phyloP scores from a whole-genome alignment of 1,140 invertebrate species.

The Cyphomyrmex costatus region DNA sequence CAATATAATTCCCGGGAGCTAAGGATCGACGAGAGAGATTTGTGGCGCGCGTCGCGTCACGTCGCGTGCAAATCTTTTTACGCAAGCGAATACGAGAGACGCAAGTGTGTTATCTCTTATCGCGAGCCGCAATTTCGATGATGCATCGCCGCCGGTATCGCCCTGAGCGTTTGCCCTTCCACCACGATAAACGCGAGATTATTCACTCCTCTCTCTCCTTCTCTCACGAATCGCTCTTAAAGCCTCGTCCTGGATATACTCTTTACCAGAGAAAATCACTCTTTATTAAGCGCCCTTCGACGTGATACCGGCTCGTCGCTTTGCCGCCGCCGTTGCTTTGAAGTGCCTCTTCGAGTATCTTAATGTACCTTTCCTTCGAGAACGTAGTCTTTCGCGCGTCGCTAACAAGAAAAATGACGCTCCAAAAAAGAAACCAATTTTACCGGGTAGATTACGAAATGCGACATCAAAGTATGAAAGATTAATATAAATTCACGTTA shows the following conservation, averaged over 20 bases:
- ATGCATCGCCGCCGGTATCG: constrained; percentile 10
- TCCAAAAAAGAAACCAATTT: constrained; percentile 30
- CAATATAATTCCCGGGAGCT: constrained; percentile 26
- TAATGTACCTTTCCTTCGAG: constrained; percentile 39
- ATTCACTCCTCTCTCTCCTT: background rate
- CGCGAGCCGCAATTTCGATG: constrained; percentile 30
- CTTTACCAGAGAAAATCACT: constrained; percentile 48
- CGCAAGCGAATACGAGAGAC: constrained; percentile 9
- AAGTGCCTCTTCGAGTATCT: constrained; percentile 50
- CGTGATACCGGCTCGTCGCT: constrained; percentile 43
- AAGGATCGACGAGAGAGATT: constrained; percentile 24
- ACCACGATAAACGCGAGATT: constrained; percentile 41
- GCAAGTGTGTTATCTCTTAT: constrained; percentile 37
- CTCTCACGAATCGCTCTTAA: background rate
- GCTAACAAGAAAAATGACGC: constrained; percentile 33
- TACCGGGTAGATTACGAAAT: constrained; percentile 8
- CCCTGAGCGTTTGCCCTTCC: constrained; percentile 28
- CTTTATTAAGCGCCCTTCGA: constrained; percentile 43
- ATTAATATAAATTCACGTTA: constrained; percentile 41
- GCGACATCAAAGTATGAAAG: constrained; percentile 31
- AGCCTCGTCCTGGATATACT: constrained; percentile 1
- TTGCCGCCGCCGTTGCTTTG: constrained; percentile 25
- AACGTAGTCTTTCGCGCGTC: constrained; percentile 17
- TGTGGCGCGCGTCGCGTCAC: background rate
- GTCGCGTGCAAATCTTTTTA: background rate